These are phyloP conservation scores for Eledone cirrhosa DNA, from an alignment of 2,888 invertebrate genomes.

Conservation along the genomic window DNA sequence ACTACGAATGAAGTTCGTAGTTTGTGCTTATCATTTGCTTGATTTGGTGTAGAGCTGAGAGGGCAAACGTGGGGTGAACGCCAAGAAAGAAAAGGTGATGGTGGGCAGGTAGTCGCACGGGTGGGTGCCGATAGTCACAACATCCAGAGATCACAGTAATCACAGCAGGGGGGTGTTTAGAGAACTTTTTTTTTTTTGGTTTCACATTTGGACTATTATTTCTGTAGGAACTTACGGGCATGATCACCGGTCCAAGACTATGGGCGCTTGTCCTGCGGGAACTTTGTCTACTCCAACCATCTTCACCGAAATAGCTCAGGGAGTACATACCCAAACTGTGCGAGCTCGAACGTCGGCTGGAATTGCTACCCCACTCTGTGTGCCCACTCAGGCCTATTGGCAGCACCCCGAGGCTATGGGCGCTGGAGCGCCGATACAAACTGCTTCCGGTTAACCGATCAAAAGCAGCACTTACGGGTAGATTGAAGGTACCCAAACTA, in stretches of 20 bases:
- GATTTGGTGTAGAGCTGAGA: no score
- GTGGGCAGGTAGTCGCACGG: not conserved
- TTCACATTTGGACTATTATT: not conserved
- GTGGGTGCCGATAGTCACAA: not conserved
- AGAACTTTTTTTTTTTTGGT: not conserved
- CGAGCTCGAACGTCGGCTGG: slow-evolving; percentile 24
- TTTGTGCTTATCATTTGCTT: no score
- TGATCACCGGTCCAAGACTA: slow-evolving; percentile 28
- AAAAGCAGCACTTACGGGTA: slow-evolving; percentile 52
- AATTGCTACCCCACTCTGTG: slow-evolving; percentile 42
- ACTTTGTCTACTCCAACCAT: slow-evolving; percentile 22
- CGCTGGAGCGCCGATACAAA: slow-evolving; percentile 58
- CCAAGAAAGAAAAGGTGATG: not conserved
- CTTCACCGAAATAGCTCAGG: slow-evolving; percentile 28
- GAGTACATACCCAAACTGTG: slow-evolving; percentile 28
- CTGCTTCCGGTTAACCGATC: slow-evolving; percentile 40
- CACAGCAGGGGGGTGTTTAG: not conserved
- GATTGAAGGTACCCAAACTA: slow-evolving; percentile 61
- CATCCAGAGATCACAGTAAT: not conserved
- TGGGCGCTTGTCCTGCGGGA: slow-evolving; percentile 27
- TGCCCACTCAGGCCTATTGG: slow-evolving; percentile 48
- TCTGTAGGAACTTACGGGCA: slow-evolving; percentile 19
- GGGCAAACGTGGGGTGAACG: not conserved
- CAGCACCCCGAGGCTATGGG: slow-evolving; percentile 58
- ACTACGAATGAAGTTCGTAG: no score